These are phyloP conservation scores for Acropternis orthonyx DNA, from an alignment of 2,797 vertebrate genomes.

Conservation along the genomic window DNA sequence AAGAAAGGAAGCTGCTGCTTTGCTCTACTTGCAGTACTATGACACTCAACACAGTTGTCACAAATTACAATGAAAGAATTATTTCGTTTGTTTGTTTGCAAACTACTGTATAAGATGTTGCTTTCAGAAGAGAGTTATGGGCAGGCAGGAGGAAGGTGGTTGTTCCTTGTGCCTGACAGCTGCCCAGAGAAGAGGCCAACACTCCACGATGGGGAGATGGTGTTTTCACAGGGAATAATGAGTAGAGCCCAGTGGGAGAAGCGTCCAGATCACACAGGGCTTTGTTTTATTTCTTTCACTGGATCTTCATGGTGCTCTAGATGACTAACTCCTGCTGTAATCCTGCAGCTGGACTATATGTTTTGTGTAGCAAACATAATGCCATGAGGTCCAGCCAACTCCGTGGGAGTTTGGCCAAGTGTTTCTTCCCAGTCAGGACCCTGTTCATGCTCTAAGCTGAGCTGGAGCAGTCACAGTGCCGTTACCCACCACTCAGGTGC, in stretches of 20 bases:
- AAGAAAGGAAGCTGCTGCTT: neutral
- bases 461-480: neutral
- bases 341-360: neutral
- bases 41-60: neutral
- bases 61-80: neutral
- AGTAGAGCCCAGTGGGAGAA: neutral
- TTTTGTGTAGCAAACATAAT: neutral
- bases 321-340: neutral
- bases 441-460: neutral
- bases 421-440: neutral
- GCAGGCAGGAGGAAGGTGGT: neutral
- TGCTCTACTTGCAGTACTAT: neutral
- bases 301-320: neutral
- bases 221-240: neutral
- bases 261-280: neutral
- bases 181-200: neutral
- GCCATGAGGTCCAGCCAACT: neutral
- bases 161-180: neutral
- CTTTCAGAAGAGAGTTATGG: neutral
- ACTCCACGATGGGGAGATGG: accelerated
- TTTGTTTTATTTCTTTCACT: neutral
- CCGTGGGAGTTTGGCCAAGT: neutral
- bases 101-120: neutral
- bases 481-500: neutral
- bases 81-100: neutral